A percentile compares a stretch with the other conserved stretches of the same genome.
Evolutionary conservation across 2,797 vertebrate genomes (phyloP).

Genomic region (Acanthis flammea): DNA sequence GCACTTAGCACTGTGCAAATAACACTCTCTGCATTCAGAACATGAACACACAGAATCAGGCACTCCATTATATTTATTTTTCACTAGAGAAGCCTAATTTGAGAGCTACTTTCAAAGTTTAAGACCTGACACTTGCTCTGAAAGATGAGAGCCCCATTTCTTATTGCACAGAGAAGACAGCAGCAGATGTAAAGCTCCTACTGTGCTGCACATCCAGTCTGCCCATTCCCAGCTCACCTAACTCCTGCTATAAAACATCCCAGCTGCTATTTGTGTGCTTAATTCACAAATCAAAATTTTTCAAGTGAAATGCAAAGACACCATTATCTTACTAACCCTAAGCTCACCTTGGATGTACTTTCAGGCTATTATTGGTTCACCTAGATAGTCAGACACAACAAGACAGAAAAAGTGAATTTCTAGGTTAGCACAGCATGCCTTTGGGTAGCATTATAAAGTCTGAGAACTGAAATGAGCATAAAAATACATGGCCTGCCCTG

Average conservation of each 20-base stretch:
- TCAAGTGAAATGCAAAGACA: neutral
- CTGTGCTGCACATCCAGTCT: neutral
- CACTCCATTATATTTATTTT: neutral
- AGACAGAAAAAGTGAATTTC: constrained; percentile 48
- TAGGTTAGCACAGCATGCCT: constrained; percentile 56
- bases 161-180: neutral
- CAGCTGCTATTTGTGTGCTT: neutral
- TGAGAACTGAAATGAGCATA: constrained; percentile 49
- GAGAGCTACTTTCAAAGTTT: neutral
- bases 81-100: neutral
- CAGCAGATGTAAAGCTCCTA: neutral
- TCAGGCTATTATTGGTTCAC: constrained; percentile 17
- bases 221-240: neutral
- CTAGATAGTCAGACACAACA: constrained; percentile 33
- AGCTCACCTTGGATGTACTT: neutral
- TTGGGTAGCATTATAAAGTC: constrained; percentile 36
- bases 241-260: neutral
- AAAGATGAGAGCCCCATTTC: neutral
- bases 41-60: neutral
- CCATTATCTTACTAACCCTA: neutral
- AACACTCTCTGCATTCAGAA: neutral
- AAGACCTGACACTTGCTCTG: neutral
- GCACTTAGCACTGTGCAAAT: neutral
- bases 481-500: constrained; percentile 17
- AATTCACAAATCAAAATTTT: neutral